phyloP scores from a whole-genome alignment of 2,888 invertebrate genomes.

The Oscheius sp. region DNA sequence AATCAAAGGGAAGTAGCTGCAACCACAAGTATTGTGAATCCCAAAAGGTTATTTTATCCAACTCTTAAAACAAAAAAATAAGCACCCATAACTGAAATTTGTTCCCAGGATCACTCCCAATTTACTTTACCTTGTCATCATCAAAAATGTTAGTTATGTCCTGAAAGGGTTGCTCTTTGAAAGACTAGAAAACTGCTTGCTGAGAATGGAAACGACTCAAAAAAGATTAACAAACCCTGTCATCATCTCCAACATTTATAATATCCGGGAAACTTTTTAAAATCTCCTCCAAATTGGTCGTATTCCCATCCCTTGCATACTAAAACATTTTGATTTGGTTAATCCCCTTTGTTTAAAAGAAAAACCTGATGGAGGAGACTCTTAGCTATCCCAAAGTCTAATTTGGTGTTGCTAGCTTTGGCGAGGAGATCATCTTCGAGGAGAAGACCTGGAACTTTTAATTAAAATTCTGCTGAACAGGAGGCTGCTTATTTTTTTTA shows the following conservation, averaged over 20 bases:
- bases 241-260: conserved; percentile 4
- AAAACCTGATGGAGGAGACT: conserved; percentile 7
- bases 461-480: background rate
- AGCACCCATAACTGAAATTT: no score
- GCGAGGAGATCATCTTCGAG: conserved; percentile 12
- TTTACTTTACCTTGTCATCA: no score
- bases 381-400: background rate
- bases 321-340: background rate
- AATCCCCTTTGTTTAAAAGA: background rate
- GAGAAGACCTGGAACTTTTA: background rate
- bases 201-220: no score
- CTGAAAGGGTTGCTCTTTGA: no score
- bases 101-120: no score
- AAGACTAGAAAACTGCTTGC: no score
- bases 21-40: no score
- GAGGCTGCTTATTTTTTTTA: background rate
- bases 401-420: background rate
- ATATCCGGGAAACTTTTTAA: background rate
- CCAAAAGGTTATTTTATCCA: no score
- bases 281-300: background rate
- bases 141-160: no score
- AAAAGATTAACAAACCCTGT: background rate
- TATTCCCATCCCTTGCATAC: conserved; percentile 21
- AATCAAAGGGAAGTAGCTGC: no score
- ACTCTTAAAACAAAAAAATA: no score